Conservation (phyloP, 2,888 invertebrate species). For the Koerneria pararmatus region DNA sequence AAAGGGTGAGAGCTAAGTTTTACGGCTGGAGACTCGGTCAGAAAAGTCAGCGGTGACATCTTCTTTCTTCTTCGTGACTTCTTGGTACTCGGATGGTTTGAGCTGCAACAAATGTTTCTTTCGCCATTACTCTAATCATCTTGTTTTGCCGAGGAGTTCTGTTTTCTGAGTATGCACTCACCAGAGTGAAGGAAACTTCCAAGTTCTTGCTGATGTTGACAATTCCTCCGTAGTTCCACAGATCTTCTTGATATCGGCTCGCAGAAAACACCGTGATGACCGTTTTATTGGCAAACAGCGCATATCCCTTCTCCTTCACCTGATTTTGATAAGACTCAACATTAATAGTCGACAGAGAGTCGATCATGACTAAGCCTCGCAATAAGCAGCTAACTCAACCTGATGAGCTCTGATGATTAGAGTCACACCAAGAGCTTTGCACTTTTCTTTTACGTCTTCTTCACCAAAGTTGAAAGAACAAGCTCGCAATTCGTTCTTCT, state of each 20-base stretch:
- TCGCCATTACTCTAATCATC: not conserved
- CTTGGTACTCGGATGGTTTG: conserved; percentile 9
- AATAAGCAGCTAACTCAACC: conserved; percentile 1
- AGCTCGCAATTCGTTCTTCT: conserved; percentile 28
- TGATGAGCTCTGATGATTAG: conserved; percentile 24
- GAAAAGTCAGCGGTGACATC: too few species aligned
- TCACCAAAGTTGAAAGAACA: conserved; percentile 29
- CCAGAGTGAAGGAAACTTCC: conserved; percentile 3
- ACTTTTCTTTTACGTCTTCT: conserved; percentile 26
- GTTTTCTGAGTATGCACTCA: not conserved
- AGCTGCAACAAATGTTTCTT: not conserved
- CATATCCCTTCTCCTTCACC: conserved; percentile 20
- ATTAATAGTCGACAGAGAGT: too few species aligned
- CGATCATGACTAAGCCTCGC: not conserved
- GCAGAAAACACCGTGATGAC: conserved; percentile 17
- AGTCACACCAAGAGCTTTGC: conserved; percentile 18
- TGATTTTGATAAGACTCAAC: not conserved
- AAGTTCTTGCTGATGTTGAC: conserved; percentile 16
- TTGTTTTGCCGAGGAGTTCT: too few species aligned
- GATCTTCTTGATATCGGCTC: conserved; percentile 9
- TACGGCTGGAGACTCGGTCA: too few species aligned
- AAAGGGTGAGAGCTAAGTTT: too few species aligned
- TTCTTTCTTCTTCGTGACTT: not conserved
- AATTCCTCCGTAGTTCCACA: conserved; percentile 14
- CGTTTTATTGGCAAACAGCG: not conserved